Percentiles rank a stretch among this genome's conserved stretches.
phyloP scores from a whole-genome alignment of 2,888 invertebrate species.

The Idaea dimidiata region DNA sequence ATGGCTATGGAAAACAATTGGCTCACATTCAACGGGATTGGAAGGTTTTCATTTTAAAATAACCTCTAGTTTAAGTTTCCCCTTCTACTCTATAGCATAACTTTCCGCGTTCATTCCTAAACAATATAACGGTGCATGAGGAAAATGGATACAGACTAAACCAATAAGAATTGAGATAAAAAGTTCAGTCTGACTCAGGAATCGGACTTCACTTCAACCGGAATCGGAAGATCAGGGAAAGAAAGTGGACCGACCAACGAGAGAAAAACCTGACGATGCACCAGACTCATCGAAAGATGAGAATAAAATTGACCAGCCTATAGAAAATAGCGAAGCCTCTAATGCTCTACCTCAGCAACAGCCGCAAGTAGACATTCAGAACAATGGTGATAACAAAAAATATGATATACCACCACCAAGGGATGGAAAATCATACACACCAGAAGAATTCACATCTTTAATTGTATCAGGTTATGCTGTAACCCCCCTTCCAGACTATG shows the following conservation, averaged over 20 bases:
- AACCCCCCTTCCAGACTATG: slow-evolving; percentile 25
- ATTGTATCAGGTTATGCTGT: slow-evolving; percentile 28
- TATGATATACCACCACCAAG: slow-evolving; percentile 26
- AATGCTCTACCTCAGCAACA: slow-evolving; percentile 9
- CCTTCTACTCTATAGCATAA: slow-evolving; percentile 1
- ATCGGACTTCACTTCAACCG: slow-evolving; percentile 27
- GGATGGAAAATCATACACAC: slow-evolving; percentile 30
- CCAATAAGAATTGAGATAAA: slow-evolving; percentile 22
- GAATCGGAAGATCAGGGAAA: slow-evolving; percentile 23
- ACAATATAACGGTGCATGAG: slow-evolving; percentile 26
- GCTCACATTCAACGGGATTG: slow-evolving; percentile 24
- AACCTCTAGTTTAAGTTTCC: slow-evolving; percentile 4
- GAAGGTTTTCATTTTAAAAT: slow-evolving; percentile 20
- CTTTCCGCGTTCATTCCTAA: background rate
- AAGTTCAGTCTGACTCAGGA: slow-evolving; percentile 29
- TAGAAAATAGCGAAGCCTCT: slow-evolving; percentile 10
- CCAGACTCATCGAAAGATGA: slow-evolving; percentile 11
- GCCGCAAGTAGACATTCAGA: slow-evolving; percentile 23
- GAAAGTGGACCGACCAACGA: slow-evolving; percentile 21
- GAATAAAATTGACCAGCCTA: slow-evolving; percentile 15
- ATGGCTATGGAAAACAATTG: slow-evolving; percentile 27
- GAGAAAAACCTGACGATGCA: slow-evolving; percentile 18
- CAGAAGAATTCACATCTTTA: slow-evolving; percentile 29
- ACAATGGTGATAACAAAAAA: slow-evolving; percentile 23
- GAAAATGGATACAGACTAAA: slow-evolving; percentile 26